A percentile compares a stretch with the other conserved stretches of the same genome.
phyloP scores from a whole-genome alignment of 2,113 vertebrate species.

The Nesogale talazaci region DNA sequence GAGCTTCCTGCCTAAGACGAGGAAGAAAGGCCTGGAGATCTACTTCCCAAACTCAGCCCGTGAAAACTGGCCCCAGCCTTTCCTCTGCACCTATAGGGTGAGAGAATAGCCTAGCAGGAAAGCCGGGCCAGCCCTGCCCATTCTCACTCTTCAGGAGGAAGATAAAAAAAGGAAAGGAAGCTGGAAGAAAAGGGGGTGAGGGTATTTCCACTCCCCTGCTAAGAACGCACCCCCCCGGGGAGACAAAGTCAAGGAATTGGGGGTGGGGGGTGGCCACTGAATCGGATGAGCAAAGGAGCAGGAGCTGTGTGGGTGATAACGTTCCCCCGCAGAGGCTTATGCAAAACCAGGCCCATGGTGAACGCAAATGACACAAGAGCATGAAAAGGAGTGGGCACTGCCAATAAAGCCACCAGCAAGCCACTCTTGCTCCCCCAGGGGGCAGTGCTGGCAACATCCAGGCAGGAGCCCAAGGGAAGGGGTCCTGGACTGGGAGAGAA shows the following conservation, averaged over 20 bases:
- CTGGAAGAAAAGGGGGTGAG: not conserved
- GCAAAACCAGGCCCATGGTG: not conserved
- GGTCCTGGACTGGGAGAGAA: constrained; percentile 16
- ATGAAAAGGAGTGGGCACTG: not conserved
- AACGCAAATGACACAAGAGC: not conserved
- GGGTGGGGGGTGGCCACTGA: not conserved
- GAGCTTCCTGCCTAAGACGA: not conserved
- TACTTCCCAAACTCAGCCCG: not conserved
- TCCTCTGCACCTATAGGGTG: not conserved
- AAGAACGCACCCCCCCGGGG: not conserved
- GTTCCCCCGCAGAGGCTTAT: not conserved
- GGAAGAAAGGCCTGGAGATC: not conserved
- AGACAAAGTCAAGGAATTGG: not conserved
- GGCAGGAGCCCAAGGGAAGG: not conserved
- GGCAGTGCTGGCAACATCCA: not conserved
- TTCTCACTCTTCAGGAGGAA: not conserved
- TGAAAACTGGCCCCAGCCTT: not conserved
- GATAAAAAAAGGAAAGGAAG: not conserved
- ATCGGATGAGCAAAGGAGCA: not conserved
- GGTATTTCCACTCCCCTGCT: not conserved
- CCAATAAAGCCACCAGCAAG: not conserved
- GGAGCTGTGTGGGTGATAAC: not conserved
- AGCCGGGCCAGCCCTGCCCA: not conserved
- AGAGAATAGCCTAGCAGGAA: not conserved
- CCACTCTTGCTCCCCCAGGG: not conserved